Base-by-base conservation (phyloP, 2,888 invertebrate genomes). In the Leucoma salicis region DNA sequence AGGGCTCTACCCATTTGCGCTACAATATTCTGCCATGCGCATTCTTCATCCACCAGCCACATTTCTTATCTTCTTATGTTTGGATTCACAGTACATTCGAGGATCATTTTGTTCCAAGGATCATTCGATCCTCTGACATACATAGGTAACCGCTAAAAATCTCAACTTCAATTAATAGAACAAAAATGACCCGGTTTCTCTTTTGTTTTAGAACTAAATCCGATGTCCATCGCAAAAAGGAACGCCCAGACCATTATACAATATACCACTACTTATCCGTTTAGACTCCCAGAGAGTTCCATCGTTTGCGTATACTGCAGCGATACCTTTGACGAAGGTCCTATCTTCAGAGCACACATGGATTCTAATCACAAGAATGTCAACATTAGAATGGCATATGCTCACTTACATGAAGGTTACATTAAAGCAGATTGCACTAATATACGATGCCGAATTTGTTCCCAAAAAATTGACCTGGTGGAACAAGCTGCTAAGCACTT, bases 141-240 rank as follows among this genome's bases (percentile, higher is more conserved):
- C n/a, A n/a, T n/a, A n/a, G n/a, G n/a, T n/a, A n/a, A n/a, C n/a
- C n/a, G n/a, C n/a, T n/a, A n/a, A n/a, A n/a, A n/a, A n/a, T n/a
- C n/a, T n/a, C n/a, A n/a, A n/a, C n/a, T n/a, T n/a, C n/a, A 18
- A 25, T 33, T 33, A 34, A 14, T 18, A 34, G 34, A 49, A 47
- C 39, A 48, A 55, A 38, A 62, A 39, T 57, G 51, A 59, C 49
- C 41, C 46, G 35, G 46, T 72, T 72, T 78, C 72, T 75, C 64
- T 63, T 84, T 82, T 82, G 83, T 84, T 84, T 75, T 84, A 84
- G 82, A 76, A 62, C 49, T 62, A 67, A 71, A 74, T 72, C 69
- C 70, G 68, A 71, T 77, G 72, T 48, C 66, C 70, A 59, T 70
- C 70, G 72, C 78, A 56, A 76, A 79, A 68, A 68, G 57, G 70